A percentile compares a stretch with the other conserved stretches of the same genome.
phyloP scores from a whole-genome alignment of 2,113 vertebrate species.

The Xiphophorus hellerii region DNA sequence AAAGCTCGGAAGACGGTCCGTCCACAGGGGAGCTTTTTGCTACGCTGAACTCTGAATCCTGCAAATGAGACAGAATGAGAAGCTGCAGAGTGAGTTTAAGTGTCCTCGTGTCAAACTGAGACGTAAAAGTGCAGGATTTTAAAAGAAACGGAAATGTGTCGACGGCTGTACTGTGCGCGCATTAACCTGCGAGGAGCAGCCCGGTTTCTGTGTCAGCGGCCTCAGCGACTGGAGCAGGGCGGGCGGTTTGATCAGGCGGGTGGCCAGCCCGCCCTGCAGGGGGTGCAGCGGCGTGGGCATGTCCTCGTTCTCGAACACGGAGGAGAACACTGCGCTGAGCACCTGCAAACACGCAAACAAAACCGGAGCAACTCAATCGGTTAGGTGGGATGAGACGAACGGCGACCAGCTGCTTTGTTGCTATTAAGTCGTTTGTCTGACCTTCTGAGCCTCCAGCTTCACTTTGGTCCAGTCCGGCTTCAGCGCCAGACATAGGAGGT shows the following conservation, averaged over 20 bases:
- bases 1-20: constrained; percentile 68
- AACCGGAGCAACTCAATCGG: accelerated
- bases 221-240: constrained; percentile 77
- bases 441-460: constrained; percentile 91
- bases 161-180: not conserved
- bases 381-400: accelerated
- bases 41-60: constrained; percentile 80
- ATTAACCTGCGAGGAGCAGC: constrained; percentile 81
- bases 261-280: constrained; percentile 69
- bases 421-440: constrained; percentile 46
- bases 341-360: constrained; percentile 79
- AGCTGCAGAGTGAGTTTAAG: not conserved
- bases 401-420: not conserved
- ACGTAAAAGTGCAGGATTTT: not conserved
- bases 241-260: constrained; percentile 83
- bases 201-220: constrained; percentile 71
- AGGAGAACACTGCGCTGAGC: constrained; percentile 90
- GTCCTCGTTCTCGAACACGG: constrained; percentile 87
- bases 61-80: constrained; percentile 7
- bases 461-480: constrained; percentile 89
- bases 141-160: too few species aligned
- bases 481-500: constrained; percentile 88
- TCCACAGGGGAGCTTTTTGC: constrained; percentile 77
- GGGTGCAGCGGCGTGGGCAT: constrained; percentile 81
- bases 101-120: not conserved